Evolutionary conservation across 2,797 vertebrate species (phyloP).

Genomic region (Fratercula arctica): DNA sequence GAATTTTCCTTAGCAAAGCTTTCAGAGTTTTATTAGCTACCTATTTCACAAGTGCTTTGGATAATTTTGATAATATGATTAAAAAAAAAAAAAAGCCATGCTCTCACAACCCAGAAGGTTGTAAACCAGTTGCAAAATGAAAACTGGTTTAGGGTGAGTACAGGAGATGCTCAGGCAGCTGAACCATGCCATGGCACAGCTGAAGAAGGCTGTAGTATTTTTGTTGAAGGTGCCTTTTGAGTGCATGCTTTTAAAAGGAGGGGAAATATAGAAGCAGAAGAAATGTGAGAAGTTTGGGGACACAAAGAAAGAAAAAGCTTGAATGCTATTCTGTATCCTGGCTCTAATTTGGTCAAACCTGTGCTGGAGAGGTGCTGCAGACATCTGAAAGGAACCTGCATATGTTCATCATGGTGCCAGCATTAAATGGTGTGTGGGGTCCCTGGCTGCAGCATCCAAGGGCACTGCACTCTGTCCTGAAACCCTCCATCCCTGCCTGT

Average conservation of each 20-base stretch:
- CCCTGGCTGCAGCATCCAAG: neutral
- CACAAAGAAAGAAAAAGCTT: neutral
- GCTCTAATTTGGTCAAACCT: neutral
- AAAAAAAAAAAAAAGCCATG: accelerated
- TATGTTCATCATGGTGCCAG: neutral
- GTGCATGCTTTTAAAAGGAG: neutral
- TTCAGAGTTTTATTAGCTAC: neutral
- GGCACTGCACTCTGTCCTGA: neutral
- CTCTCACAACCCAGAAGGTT: neutral
- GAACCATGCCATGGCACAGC: accelerated
- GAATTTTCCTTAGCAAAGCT: neutral
- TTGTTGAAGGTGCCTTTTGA: neutral
- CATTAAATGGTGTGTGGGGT: neutral
- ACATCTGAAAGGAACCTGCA: neutral
- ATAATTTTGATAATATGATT: neutral
- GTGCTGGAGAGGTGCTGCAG: neutral
- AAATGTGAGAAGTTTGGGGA: neutral
- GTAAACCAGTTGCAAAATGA: neutral
- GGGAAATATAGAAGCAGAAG: neutral
- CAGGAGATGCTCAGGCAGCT: neutral
- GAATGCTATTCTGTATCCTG: neutral
- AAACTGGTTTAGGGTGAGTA: neutral
- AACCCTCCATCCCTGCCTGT: neutral
- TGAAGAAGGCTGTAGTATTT: neutral
- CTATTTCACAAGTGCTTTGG: conserved; percentile 3